Evolutionary conservation across 2,888 invertebrate genomes (phyloP).

Genomic region (Thera britannica): DNA sequence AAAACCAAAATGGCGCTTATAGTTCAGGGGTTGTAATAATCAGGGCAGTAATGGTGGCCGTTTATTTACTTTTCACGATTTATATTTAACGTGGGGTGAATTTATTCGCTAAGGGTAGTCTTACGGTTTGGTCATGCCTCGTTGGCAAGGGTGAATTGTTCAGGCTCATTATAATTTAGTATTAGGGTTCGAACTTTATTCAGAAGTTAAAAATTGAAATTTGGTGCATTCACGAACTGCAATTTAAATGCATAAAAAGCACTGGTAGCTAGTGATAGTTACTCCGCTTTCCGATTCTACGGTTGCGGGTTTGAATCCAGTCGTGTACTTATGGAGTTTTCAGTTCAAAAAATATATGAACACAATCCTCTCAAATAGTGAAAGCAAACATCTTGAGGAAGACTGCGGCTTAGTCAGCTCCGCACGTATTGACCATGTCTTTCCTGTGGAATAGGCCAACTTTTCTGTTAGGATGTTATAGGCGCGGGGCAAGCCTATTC

Average conservation of each 20-base stretch:
- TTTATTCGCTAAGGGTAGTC: slow-evolving; percentile 52
- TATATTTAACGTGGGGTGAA: slow-evolving; percentile 68
- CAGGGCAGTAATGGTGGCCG: slow-evolving; percentile 79
- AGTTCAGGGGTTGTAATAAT: slow-evolving; percentile 75
- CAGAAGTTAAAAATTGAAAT: slow-evolving; percentile 38
- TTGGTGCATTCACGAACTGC: slow-evolving; percentile 18
- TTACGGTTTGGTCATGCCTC: slow-evolving; percentile 76
- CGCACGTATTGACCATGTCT: too few relatives aligned
- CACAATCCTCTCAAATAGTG: too few relatives aligned
- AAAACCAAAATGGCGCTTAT: slow-evolving; percentile 71
- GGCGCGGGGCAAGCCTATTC: too few relatives aligned
- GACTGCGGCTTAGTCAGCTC: too few relatives aligned
- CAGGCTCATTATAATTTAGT: slow-evolving; percentile 38
- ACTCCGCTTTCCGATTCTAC: too few relatives aligned
- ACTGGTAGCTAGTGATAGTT: too few relatives aligned
- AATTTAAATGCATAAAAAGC: not conserved
- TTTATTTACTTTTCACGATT: slow-evolving; percentile 83
- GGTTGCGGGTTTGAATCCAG: too few relatives aligned
- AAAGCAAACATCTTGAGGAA: too few relatives aligned
- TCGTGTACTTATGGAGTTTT: too few relatives aligned
- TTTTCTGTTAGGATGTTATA: too few relatives aligned
- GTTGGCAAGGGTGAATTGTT: slow-evolving; percentile 66
- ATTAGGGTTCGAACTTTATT: slow-evolving; percentile 33
- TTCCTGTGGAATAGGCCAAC: too few relatives aligned
- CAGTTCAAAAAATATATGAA: too few relatives aligned